phyloP scores from a whole-genome alignment of 2,888 invertebrate species.

The Oscheius sp. region DNA sequence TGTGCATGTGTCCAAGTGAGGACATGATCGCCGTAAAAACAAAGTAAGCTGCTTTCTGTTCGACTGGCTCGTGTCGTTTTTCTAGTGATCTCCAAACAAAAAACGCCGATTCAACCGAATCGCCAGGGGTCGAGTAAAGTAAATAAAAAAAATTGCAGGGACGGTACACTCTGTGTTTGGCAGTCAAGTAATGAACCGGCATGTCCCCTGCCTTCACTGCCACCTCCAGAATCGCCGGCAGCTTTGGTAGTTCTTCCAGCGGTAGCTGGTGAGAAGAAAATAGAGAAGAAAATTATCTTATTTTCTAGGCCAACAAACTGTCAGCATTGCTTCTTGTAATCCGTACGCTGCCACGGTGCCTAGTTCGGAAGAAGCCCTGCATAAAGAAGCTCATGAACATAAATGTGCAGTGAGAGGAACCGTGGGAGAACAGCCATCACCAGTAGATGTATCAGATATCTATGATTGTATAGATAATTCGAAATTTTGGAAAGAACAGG shows the following conservation, averaged over 20 bases:
- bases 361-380: conserved; percentile 40
- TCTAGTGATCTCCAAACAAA: conserved; percentile 24
- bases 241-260: conserved; percentile 53
- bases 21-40: conserved; percentile 59
- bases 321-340: conserved; percentile 52
- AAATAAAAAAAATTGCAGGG: conserved; percentile 33
- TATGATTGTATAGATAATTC: conserved; percentile 59
- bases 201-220: conserved; percentile 54
- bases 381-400: conserved; percentile 42
- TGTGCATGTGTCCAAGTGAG: conserved; percentile 54
- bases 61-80: conserved; percentile 18
- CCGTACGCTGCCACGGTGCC: conserved; percentile 43
- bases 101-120: not conserved
- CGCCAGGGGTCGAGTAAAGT: not conserved
- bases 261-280: conserved; percentile 32
- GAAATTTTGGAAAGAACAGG: conserved; percentile 54
- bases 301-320: conserved; percentile 43
- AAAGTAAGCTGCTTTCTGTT: conserved; percentile 35
- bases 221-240: conserved; percentile 53
- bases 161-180: conserved; percentile 58
- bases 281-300: not conserved
- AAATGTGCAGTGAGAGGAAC: conserved; percentile 44
- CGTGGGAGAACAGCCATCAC: conserved; percentile 46
- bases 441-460: conserved; percentile 53
- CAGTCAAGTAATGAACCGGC: conserved; percentile 44